phyloP scores from a whole-genome alignment of 1,140 invertebrate genomes.

The Apis cerana region DNA sequence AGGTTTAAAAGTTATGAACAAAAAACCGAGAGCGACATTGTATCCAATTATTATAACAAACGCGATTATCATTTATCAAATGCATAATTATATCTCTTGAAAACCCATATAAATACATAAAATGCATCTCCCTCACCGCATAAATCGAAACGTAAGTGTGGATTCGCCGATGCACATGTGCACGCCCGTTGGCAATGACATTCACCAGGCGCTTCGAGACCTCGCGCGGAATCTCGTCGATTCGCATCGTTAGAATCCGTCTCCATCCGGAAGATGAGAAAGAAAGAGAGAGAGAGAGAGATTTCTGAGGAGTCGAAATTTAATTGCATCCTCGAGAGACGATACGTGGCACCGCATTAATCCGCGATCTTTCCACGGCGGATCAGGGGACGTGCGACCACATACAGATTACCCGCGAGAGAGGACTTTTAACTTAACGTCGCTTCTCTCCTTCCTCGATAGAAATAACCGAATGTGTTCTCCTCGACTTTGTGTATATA shows the following conservation, averaged over 20 bases:
- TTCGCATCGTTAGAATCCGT: slow-evolving; percentile 21
- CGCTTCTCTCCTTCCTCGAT: neutral
- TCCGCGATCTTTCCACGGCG: neutral
- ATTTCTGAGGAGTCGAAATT: slow-evolving; percentile 22
- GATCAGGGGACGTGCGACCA: slow-evolving; percentile 32
- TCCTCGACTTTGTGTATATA: neutral
- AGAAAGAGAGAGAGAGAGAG: no score
- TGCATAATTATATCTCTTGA: no score
- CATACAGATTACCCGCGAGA: slow-evolving; percentile 31
- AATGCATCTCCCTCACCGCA: no score
- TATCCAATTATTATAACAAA: no score
- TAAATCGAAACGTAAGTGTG: no score
- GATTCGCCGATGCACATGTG: no score
- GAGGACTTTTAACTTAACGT: neutral
- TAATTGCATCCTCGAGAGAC: slow-evolving; percentile 34
- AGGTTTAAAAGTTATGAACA: no score
- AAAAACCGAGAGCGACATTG: no score
- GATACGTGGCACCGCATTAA: slow-evolving; percentile 41
- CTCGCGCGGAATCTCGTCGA: neutral
- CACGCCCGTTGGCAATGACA: no score
- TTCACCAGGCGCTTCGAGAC: neutral
- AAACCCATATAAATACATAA: no score
- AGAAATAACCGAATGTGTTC: neutral
- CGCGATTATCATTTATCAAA: no score
- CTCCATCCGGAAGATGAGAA: neutral